These are phyloP conservation scores for Danio aesculapii DNA, from an alignment of 2,797 vertebrate species.

Conservation along the genomic window DNA sequence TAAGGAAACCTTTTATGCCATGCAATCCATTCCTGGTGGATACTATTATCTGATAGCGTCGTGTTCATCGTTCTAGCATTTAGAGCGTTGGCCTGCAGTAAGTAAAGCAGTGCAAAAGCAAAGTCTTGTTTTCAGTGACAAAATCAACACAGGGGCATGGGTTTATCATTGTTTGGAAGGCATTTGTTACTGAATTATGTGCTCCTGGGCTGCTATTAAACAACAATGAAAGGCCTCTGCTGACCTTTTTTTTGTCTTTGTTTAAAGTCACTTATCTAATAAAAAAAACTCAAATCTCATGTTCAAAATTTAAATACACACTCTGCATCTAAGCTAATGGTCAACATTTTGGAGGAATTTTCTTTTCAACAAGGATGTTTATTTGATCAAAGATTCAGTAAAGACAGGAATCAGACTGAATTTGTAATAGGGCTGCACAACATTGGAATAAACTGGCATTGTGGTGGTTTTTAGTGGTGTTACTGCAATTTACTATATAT, in stretches of 20 bases:
- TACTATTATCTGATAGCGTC: conserved; percentile 11
- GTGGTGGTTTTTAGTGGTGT: too few species aligned
- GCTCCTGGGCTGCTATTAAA: conserved; percentile 11
- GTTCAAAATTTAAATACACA: not conserved
- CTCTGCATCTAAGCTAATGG: not conserved
- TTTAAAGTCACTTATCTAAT: not conserved
- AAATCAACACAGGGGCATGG: conserved; percentile 17
- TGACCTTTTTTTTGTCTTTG: not conserved
- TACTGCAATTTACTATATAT: too few species aligned
- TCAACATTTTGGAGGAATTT: too few species aligned
- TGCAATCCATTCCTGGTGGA: conserved; percentile 24
- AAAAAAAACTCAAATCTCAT: not conserved
- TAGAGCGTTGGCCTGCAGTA: conserved; percentile 10
- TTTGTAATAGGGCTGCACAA: too few species aligned
- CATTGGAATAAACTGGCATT: too few species aligned
- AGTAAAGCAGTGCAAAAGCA: not conserved
- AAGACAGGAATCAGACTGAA: too few species aligned
- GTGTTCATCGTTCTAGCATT: not conserved
- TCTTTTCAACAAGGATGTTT: too few species aligned
- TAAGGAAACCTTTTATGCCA: conserved; percentile 9
- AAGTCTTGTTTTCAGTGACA: conserved; percentile 5
- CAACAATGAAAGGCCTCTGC: not conserved
- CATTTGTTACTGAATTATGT: conserved; percentile 13
- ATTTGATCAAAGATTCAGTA: too few species aligned
- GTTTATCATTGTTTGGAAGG: conserved; percentile 21